Base-by-base conservation (phyloP, 2,888 invertebrate genomes). In the Petrophora chlorosata region DNA sequence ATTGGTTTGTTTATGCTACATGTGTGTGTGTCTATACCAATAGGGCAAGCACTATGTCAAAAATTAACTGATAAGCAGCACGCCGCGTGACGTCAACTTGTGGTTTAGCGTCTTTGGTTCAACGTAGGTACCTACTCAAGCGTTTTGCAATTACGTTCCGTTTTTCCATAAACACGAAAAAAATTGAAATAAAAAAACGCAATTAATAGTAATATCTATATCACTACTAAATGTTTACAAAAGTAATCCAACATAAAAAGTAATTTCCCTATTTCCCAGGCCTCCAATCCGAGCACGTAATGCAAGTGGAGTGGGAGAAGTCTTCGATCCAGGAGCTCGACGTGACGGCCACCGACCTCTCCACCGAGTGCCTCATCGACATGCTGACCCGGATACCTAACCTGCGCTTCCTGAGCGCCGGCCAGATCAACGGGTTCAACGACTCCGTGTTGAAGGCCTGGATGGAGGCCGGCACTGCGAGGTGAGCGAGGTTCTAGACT, bases 291-390 rank as follows among this genome's bases (percentile, higher is more conserved):
- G 97, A 98, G 65, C 93, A 96, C 79, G 95, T 99, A 51, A 96
- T 97, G 95, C 95, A 95, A 75, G 98, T 98, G 5, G 99, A 99
- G 72, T 99, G 99, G 99, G 99, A 99, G 81, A 98, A 98, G 81
- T 96, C 97, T 1, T 94, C 94, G 0, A 84, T 99, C 44, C 96
- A 96, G 78, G 99, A 99, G 85, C 79, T 99, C 62, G 99, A 99
- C 73, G 95, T 99, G 45, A 98, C 98, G 0, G 99, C 98, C 1
- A 99, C 99, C 0, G 99, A 99, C 82, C 85, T 99, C 48, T 96
- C 96, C 1, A 94, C 97, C 0, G 99, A 99, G 75, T 97, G 98
- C 58, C 92, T 99, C 28, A 95, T 96, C 50, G 97, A 98, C 79
- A 95, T 99, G 93, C 90, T 99, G 9, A 94, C 95, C 0, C 91